Base-by-base conservation (phyloP, 1,140 invertebrate genomes). In the Glomeris maerens region DNA sequence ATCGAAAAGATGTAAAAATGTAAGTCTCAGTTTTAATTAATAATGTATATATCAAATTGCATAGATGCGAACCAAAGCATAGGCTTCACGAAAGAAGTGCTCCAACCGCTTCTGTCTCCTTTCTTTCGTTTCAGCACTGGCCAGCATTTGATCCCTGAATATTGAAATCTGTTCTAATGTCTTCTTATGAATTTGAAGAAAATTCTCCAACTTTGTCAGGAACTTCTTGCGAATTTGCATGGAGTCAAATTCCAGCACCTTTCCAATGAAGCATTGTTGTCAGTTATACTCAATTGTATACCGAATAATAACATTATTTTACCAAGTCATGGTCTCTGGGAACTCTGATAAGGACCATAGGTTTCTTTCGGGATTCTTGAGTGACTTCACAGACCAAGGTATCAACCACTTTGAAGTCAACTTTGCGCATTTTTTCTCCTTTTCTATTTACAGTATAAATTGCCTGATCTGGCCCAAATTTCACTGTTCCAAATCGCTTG, bases 1-100 rank as follows among this genome's bases (percentile, higher is more conserved):
- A 49, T 41, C 14, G 25, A 50, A 53, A 17, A 36, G 3, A 48
- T 52, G n/a, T 26, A 52, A 52, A 52, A 7, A 50, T 52, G 50
- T 50, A 47, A 41, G n/a, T n/a, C n/a, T 23, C 25, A 13, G 1
- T 27, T 50, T 10, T 5, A 27, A 14, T 17, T 13, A 38, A 27
- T 22, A 45, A 26, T 7, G 13, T 3, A 7, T 25, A 29, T 13
- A 5, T 5, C 20, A 4, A 27, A 26, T 53, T 22, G 2, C 21
- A 10, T 23, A 42, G 1, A 20, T 26, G 38, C 42, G 55, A 55
- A 72, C 70, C 62, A 97, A 72, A 1, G 92, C 88, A 60, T 98
- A 98, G 0, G 95, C 93, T 69, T 96, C 92, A 56, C 94, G 78
- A 70, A 99, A 98, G 73, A 99, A 99, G 68, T 96, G 90, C 62